These are phyloP conservation scores for Percopsis omiscomaycus DNA, from an alignment of 2,797 vertebrate genomes.

Conservation along the genomic window DNA sequence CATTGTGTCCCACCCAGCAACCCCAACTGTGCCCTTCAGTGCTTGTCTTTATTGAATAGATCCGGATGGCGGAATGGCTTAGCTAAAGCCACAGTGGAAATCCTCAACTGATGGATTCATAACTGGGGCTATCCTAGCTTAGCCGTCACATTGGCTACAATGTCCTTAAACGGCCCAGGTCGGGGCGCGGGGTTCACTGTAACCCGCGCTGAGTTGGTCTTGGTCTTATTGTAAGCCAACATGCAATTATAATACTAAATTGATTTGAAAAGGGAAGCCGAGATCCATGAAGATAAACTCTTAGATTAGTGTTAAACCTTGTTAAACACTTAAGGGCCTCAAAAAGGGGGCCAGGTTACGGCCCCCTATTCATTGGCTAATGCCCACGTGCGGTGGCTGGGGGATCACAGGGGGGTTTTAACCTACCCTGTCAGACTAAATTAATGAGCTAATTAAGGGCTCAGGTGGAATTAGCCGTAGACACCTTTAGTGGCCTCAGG, in stretches of 20 bases:
- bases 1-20: constrained; percentile 46
- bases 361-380: constrained; percentile 61
- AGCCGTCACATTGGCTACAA: constrained; percentile 20
- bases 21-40: constrained; percentile 35
- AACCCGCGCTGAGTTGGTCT: constrained; percentile 29
- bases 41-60: constrained; percentile 45
- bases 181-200: constrained; percentile 3
- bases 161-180: constrained; percentile 33
- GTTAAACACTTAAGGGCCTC: constrained; percentile 67
- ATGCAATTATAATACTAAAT: constrained; percentile 36
- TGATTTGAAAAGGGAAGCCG: constrained; percentile 28
- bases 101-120: constrained; percentile 55
- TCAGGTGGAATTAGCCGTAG: constrained; percentile 76
- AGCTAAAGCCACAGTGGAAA: constrained; percentile 57
- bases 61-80: constrained; percentile 48
- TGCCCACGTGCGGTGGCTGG: constrained; percentile 58
- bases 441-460: constrained; percentile 81
- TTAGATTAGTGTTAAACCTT: constrained; percentile 63
- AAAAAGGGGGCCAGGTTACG: constrained; percentile 50
- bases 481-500: constrained; percentile 69
- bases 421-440: constrained; percentile 78
- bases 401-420: constrained; percentile 75
- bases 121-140: constrained; percentile 39
- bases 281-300: constrained; percentile 59
- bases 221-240: constrained; percentile 42